Conservation (phyloP, 1,140 invertebrate genomes). For the Pseudomyrmex gracilis region DNA sequence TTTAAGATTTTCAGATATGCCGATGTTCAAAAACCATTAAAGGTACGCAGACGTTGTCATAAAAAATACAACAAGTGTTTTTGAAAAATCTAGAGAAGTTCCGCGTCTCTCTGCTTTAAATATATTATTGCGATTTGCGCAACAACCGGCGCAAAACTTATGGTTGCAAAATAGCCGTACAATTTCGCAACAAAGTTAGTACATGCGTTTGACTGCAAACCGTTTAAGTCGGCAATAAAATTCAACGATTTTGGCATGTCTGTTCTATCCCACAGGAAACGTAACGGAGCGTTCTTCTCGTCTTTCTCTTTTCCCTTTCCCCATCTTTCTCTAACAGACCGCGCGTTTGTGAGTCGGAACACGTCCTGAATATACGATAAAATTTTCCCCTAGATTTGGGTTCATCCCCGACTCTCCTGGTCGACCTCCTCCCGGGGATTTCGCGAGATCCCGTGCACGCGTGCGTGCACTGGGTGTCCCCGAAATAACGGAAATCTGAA, state of each 20-base stretch:
- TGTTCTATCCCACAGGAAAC: slow-evolving; percentile 27
- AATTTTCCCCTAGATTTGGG: slow-evolving; percentile 83
- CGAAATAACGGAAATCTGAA: slow-evolving; percentile 39
- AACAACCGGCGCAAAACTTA: slow-evolving; percentile 31
- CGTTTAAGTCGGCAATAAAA: slow-evolving; percentile 79
- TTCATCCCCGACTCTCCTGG: slow-evolving; percentile 63
- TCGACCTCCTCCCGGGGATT: slow-evolving; percentile 12
- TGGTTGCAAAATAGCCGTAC: slow-evolving; percentile 42
- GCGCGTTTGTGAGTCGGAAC: slow-evolving; percentile 80
- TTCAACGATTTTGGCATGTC: slow-evolving; percentile 71
- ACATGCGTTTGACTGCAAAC: slow-evolving; percentile 72
- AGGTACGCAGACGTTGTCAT: neutral
- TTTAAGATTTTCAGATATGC: no score
- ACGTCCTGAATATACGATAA: slow-evolving; percentile 84
- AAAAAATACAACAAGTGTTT: neutral
- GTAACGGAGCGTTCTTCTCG: slow-evolving; percentile 16
- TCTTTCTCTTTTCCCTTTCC: neutral
- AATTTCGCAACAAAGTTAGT: slow-evolving; percentile 63
- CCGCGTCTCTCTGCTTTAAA: slow-evolving; percentile 7
- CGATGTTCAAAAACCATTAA: neutral
- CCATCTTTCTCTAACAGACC: slow-evolving; percentile 32
- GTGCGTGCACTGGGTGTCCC: slow-evolving; percentile 52
- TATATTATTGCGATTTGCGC: slow-evolving; percentile 45
- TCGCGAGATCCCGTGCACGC: slow-evolving; percentile 16
- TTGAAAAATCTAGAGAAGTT: neutral